Base-by-base conservation (phyloP, 2,113 vertebrate species). In the Coptodon bakossiorum region DNA sequence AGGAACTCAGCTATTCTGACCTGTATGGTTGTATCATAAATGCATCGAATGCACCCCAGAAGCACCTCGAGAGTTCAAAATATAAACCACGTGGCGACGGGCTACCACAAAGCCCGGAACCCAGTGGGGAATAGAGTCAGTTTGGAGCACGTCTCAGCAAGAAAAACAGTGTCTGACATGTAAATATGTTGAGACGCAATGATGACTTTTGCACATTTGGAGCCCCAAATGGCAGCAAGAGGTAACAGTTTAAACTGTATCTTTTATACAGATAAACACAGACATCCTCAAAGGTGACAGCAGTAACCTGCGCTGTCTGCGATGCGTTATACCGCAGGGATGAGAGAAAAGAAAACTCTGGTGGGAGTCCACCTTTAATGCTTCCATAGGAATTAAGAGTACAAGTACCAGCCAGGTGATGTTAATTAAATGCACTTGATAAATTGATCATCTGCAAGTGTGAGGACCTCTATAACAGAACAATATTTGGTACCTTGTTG, bases 1-100 rank as follows among this genome's bases (percentile, higher is more conserved):
- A 29, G 56, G n/a, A 86, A 86, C 71, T 40, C 82, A 54, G 71
- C 80, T 80, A 83, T 11, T 85, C 63, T 88, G 91, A 83, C 86
- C 89, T 83, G 57, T 40, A 19, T 27, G 6, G 8, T 40, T 86
- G n/a, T n/a, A 29, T 83, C 66, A 88, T 54, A 40, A 59, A 86
- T 68, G 48, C 48, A 85, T 82, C 63, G 16, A 52, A 80, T 36
- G 52, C 19, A 29, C n/a, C 85, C 3, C 5, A 40, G 61, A 85
- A 57, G 19, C 85, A 85, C 89, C 10, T 24, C 6, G 13, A 71
- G 56, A 57, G 61, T 73, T 88, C 38, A 79, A 19, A 27, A 34
- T 7, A 31, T 80, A 54, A 86, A 88, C 78, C 48, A 57, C 56
- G 63, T 14, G 17, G 43, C 0, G 16, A 82, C 10, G 38, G 80